phyloP scores from a whole-genome alignment of 2,797 vertebrate species.

The Mastacembelus armatus region DNA sequence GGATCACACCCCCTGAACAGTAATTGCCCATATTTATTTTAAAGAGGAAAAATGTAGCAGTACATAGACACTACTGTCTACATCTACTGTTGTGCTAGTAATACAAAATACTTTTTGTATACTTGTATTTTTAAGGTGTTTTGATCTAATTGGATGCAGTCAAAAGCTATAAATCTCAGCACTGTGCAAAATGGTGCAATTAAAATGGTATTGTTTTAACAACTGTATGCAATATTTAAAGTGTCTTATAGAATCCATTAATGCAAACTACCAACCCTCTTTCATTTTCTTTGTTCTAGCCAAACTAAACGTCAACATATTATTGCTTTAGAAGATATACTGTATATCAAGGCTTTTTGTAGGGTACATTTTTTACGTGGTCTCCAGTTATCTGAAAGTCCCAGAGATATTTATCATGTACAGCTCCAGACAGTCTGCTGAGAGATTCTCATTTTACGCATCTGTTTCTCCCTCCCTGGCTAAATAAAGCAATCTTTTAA shows the following conservation, averaged over 20 bases:
- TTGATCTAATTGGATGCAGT: constrained; percentile 6
- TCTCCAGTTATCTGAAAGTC: constrained; percentile 27
- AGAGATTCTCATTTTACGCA: constrained; percentile 12
- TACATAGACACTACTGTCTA: neutral
- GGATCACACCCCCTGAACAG: neutral
- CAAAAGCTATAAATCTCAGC: constrained; percentile 43
- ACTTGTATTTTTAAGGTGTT: neutral
- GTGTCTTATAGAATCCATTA: neutral
- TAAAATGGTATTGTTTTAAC: constrained; percentile 6
- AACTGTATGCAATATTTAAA: neutral
- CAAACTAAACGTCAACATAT: constrained; percentile 16
- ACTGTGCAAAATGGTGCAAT: constrained; percentile 11
- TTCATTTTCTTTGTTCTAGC: constrained; percentile 5
- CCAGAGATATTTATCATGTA: constrained; percentile 22
- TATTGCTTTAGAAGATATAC: constrained; percentile 12
- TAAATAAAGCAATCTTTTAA: neutral
- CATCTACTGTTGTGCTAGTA: no score
- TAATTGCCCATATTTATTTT: neutral
- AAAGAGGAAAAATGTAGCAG: neutral
- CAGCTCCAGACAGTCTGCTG: constrained; percentile 32
- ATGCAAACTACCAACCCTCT: neutral
- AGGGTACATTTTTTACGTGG: neutral
- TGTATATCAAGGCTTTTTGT: neutral
- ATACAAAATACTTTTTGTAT: neutral
- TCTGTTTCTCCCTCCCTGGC: constrained; percentile 1